Evolutionary conservation across 2,797 vertebrate genomes (phyloP), one percentile per base, ranked within the genome.

Genomic region (Rousettus madagascariensis): DNA sequence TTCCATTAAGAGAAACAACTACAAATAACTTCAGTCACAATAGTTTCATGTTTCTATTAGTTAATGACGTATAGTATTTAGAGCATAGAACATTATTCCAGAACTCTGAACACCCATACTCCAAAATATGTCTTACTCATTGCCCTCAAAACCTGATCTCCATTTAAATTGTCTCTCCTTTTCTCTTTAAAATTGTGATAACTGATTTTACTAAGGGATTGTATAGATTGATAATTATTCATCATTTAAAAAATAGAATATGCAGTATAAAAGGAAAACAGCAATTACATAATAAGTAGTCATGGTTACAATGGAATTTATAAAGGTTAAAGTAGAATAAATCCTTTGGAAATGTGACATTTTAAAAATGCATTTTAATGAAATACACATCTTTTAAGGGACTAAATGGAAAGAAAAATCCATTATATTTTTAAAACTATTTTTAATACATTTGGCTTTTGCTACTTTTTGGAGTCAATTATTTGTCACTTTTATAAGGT

Each of bases 251-350:
- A 91, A 90, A 75, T 61, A 87, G 26, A 90, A 71, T 53, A 33
- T 84, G 15, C 6, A 92, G 10, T 84, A 30, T 51, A 51, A 79
- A n/a, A n/a, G 15, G 8, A 75, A 95, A 74, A 75, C 3, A n/a
- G 20, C 30, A 96, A 80, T 96, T 92, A 90, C 69, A 77, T 85
- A 92, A 77, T 80, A 92, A 92, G 77, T 72, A 88, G 66, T 22
- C n/a, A 88, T 66, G 49, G 71, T 71, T 66, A 71, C 22, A 88
- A 15, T 77, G 36, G 3, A 55, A 71, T 95, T 79, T 87, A 77
- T 90, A 95, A 80, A 88, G 41, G 30, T 84, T 72, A 72, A 82
- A 82, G 61, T 85, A 78, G 77, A 91, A 79, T 91, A 90, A 95
- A 69, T n/a, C 36, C 43, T 84, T 92, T 95, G 19, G 15, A 95